Evolutionary conservation across 2,113 vertebrate genomes (phyloP).

Genomic region (Emydura subglobosa): DNA sequence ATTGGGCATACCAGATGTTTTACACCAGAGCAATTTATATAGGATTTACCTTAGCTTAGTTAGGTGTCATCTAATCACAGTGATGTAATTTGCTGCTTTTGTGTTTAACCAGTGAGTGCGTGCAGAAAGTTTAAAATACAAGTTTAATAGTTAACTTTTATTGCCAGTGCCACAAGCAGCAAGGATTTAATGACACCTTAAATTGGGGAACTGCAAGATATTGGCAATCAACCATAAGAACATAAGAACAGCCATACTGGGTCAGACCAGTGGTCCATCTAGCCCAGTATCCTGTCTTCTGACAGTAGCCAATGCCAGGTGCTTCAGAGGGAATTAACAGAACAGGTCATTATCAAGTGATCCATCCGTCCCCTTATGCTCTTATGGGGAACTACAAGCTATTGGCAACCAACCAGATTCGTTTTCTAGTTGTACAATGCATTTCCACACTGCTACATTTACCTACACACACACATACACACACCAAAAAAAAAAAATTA

Average conservation of each 20-base stretch:
- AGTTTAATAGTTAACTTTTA: conserved; percentile 83
- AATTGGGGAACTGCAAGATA: neutral
- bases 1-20: conserved; percentile 63
- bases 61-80: conserved; percentile 4
- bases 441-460: conserved; percentile 15
- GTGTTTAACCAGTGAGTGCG: conserved; percentile 41
- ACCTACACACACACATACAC: neutral
- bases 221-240: neutral
- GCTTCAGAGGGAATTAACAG: too few species aligned
- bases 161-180: conserved; percentile 60
- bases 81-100: conserved; percentile 68
- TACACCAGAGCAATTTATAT: conserved; percentile 21
- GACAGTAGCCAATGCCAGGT: too few species aligned
- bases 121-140: conserved; percentile 66
- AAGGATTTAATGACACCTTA: conserved; percentile 52
- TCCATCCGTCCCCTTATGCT: too few species aligned
- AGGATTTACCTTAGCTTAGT: conserved; percentile 58
- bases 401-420: conserved; percentile 1
- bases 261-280: too few species aligned
- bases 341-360: too few species aligned
- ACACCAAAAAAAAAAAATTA: neutral
- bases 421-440: neutral
- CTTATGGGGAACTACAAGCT: neutral
- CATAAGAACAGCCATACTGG: too few species aligned
- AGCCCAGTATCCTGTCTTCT: too few species aligned